Evolutionary conservation across 2,113 vertebrate genomes (phyloP), one percentile per base, ranked within the genome.

Genomic region (Scomber japonicus): DNA sequence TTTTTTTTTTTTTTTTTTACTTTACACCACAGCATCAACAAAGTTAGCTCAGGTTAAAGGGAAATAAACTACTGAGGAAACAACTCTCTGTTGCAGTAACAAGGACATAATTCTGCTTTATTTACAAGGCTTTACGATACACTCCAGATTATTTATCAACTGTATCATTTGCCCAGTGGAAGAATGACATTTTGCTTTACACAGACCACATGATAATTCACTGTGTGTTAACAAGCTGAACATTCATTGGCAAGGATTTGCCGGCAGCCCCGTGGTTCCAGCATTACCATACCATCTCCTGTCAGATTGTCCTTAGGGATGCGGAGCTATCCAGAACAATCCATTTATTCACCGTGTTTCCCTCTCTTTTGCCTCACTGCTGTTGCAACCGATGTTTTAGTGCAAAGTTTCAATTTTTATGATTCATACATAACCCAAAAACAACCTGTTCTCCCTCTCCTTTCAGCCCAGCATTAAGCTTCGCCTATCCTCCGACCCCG

Each of bases 401-500:
- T 63, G 64, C 48, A 15, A 80, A 83, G 71, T 63, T 65, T 63
- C 44, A 21, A 45, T 83, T 65, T 66, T 57, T 27, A 27, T 55
- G 59, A 75, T 61, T 40, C 2, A 40, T 62, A 35, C 48, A 46
- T 44, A 49, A 59, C 60, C 53, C 19, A 1, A 10, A 27, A 45
- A 17, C 30, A 51, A 62, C 50, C 13, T 3, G 4, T 61, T 30
- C 17, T 35, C 13, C 2, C 1, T 46, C 4, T 3, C 19, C 19
- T 65, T 81, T 30, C 88, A 99, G 98, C 91, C 98, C 98, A 3
- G 97, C 97, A 17, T 73, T 99, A 88, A 98, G 97, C 91, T 99
- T 99, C 75, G 96, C 97, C 75, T 99, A 99, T 89, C 97, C 97
- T 85, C 95, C 98, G 0, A 98, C 97, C 12, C 97, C 97, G 0